phyloP scores from a whole-genome alignment of 2,888 invertebrate species.

The Scrobipalpa costella region DNA sequence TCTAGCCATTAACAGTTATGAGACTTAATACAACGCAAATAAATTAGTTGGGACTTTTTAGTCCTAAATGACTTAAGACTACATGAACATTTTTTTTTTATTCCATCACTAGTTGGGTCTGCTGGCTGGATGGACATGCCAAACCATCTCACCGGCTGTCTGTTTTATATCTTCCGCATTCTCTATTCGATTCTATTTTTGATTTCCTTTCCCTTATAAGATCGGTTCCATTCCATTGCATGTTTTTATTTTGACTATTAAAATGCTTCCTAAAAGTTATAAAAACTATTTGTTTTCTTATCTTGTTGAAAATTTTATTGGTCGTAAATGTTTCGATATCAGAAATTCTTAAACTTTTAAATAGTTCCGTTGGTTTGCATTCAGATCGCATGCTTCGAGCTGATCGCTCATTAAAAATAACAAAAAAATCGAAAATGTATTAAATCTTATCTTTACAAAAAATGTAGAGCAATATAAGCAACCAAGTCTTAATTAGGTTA shows the following conservation, averaged over 20 bases:
- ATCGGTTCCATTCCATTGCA: constrained; percentile 46
- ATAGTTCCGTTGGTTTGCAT: background rate
- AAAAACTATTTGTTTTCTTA: background rate
- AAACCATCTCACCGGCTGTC: constrained; percentile 42
- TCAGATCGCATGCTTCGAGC: background rate
- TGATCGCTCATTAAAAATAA: background rate
- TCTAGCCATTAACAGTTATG: too few species aligned
- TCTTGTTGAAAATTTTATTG: background rate
- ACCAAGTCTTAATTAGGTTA: background rate
- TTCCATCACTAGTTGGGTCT: too few species aligned
- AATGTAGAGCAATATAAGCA: background rate
- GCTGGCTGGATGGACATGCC: constrained; percentile 32
- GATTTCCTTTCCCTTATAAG: constrained; percentile 57
- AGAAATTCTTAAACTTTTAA: background rate
- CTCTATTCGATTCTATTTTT: constrained; percentile 64
- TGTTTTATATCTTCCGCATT: constrained; percentile 72
- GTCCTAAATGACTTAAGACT: too few species aligned
- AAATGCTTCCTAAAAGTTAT: constrained; percentile 50
- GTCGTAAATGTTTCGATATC: background rate
- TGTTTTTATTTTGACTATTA: constrained; percentile 48
- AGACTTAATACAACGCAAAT: too few species aligned
- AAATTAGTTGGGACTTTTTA: too few species aligned
- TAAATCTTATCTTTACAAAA: background rate
- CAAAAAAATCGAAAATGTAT: background rate
- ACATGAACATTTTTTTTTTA: too few species aligned